Base-by-base conservation (phyloP, 2,113 vertebrate species). In the Zingel zingel region DNA sequence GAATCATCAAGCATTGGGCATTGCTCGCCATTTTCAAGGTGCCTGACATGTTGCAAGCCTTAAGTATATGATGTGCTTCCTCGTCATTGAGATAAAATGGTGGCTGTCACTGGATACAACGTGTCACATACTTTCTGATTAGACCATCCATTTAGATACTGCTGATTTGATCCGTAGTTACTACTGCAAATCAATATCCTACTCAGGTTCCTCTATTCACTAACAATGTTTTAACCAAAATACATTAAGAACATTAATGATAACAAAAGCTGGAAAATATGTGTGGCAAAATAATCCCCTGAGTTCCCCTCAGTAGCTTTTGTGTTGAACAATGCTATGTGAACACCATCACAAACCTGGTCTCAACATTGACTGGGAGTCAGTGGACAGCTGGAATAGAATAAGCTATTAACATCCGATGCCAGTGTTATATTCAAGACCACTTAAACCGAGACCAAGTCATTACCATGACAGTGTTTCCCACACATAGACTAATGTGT, bases 11-110 rank as follows among this genome's bases (percentile, higher is more conserved):
- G 54, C 77, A 18, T 57, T 3, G 56, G 39, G 75, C 54, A 45
- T 14, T 12, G 48, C 71, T 81, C 1, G 13, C 65, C 51, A 58
- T 86, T 75, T 83, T 73, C n/a, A 77, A 69, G 39, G 82, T 59
- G 50, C 77, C 71, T 88, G 77, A 80, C 68, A 80, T 72, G 67
- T 47, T 78, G 53, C 45, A 79, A 82, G 77, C 58, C 54, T 68
- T 57, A 50, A 53, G 27, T 85, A 70, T 59, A n/a, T 83, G 67
- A 75, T 61, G 18, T 27, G 30, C 50, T 67, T 81, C 25, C 23
- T 74, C 8, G 39, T 76, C 8, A 50, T 3, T 27, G 14, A 43
- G 74, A 62, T 63, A 50, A 72, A 76, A 66, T 18, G 30, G 27
- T 27, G 51, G 8, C 27, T 51, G 47, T 39, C 63, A 56, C 33